These are phyloP conservation scores for Pipa parva DNA, from an alignment of 2,113 vertebrate species.

Conservation along the genomic window DNA sequence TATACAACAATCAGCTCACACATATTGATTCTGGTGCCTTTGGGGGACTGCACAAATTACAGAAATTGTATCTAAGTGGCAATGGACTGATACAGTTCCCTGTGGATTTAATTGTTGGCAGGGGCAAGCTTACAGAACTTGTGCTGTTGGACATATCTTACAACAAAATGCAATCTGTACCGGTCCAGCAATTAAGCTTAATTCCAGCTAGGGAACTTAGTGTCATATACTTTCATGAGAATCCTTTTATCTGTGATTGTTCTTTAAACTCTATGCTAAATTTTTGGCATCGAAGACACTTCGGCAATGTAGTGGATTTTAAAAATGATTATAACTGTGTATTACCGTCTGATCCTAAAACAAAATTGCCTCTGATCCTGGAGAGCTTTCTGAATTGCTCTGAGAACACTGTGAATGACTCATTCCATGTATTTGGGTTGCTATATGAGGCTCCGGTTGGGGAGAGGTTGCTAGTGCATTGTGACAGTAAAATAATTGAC, in stretches of 20 bases:
- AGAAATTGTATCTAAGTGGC: conserved; percentile 72
- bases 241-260: conserved; percentile 76
- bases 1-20: conserved; percentile 74
- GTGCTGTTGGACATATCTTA: conserved; percentile 73
- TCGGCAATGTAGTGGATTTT: conserved; percentile 70
- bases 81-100: conserved; percentile 67
- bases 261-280: conserved; percentile 64
- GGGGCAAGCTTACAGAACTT: conserved; percentile 61
- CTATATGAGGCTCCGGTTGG: conserved; percentile 65
- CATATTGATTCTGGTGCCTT: conserved; percentile 63
- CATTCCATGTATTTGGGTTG: conserved; percentile 54
- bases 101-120: conserved; percentile 61
- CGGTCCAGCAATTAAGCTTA: conserved; percentile 65
- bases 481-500: conserved; percentile 58
- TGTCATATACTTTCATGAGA: conserved; percentile 76
- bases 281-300: conserved; percentile 75
- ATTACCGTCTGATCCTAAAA: conserved; percentile 45
- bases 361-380: conserved; percentile 49
- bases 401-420: conserved; percentile 51
- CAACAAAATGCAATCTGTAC: conserved; percentile 64
- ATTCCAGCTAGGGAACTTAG: conserved; percentile 59
- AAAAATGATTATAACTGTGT: conserved; percentile 63
- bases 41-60: conserved; percentile 59
- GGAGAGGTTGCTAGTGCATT: conserved; percentile 65
- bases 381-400: conserved; percentile 61